Conservation (phyloP, 2,113 vertebrate genomes). For the Aleadryas rufinucha region DNA sequence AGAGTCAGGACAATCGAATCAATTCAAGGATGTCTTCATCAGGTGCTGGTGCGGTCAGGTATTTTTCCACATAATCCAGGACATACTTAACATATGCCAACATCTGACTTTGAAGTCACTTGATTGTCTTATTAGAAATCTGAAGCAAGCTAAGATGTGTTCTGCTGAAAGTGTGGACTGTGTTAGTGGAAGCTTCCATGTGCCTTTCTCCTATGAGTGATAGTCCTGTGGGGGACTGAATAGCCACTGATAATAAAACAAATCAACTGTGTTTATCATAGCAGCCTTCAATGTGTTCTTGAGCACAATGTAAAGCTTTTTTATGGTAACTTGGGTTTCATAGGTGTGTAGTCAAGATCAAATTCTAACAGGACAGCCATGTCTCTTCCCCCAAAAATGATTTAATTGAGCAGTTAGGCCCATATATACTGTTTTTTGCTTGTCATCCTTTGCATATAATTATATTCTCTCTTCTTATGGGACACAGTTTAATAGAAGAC, state of each 20-base stretch:
- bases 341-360: neutral
- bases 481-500: neutral
- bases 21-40: neutral
- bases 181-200: neutral
- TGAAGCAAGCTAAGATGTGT: neutral
- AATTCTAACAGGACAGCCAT: neutral
- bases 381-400: neutral
- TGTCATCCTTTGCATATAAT: rapidly evolving
- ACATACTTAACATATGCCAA: neutral
- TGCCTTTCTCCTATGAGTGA: neutral
- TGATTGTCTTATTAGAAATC: neutral
- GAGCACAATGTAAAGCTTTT: neutral
- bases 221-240: neutral
- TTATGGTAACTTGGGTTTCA: neutral
- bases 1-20: neutral
- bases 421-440: neutral
- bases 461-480: neutral
- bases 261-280: neutral
- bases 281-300: neutral
- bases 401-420: neutral
- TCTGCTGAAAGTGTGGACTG: neutral
- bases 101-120: neutral
- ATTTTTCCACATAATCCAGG: neutral
- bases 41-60: rapidly evolving
- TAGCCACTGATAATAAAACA: neutral